These are phyloP conservation scores for Protomyctophum bolini DNA, from an alignment of 2,113 vertebrate species.

Conservation along the genomic window DNA sequence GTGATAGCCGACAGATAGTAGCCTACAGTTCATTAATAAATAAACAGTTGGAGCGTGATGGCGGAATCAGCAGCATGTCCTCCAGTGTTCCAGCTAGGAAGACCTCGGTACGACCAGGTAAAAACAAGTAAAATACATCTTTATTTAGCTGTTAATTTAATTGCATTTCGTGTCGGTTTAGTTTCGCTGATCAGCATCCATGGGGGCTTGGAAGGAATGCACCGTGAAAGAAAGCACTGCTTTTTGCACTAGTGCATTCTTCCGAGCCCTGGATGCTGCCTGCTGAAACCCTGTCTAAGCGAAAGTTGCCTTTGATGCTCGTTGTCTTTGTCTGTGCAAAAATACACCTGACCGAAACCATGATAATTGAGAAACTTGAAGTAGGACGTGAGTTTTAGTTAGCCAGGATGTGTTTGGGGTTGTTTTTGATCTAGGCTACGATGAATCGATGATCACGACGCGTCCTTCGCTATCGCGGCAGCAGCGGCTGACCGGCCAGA, in stretches of 20 bases:
- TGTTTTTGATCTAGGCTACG: too few relatives aligned
- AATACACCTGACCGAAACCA: too few relatives aligned
- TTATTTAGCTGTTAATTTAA: not conserved
- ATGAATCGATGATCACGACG: too few relatives aligned
- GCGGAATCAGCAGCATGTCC: slow-evolving; percentile 83
- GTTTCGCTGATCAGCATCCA: too few relatives aligned
- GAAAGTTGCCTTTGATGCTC: slow-evolving; percentile 32
- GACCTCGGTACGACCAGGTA: slow-evolving; percentile 92
- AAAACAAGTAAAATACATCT: not conserved
- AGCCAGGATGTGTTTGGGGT: too few relatives aligned
- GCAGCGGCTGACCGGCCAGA: too few relatives aligned
- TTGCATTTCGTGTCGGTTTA: slow-evolving; percentile 9
- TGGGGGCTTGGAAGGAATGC: too few relatives aligned
- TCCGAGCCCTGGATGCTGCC: not conserved
- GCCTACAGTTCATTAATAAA: slow-evolving; percentile 66
- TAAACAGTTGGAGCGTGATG: slow-evolving; percentile 78
- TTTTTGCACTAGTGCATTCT: not conserved
- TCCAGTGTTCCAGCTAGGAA: slow-evolving; percentile 87
- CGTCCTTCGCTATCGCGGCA: too few relatives aligned
- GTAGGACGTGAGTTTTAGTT: too few relatives aligned
- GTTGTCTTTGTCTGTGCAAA: too few relatives aligned
- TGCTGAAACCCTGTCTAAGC: slow-evolving; percentile 12
- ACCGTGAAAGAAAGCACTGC: too few relatives aligned
- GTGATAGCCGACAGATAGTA: slow-evolving; percentile 23
- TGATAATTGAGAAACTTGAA: too few relatives aligned